A percentile compares a stretch with the other conserved stretches of the same genome.
Evolutionary conservation across 2,888 invertebrate species (phyloP).

Genomic region (Drosophila subquinaria): DNA sequence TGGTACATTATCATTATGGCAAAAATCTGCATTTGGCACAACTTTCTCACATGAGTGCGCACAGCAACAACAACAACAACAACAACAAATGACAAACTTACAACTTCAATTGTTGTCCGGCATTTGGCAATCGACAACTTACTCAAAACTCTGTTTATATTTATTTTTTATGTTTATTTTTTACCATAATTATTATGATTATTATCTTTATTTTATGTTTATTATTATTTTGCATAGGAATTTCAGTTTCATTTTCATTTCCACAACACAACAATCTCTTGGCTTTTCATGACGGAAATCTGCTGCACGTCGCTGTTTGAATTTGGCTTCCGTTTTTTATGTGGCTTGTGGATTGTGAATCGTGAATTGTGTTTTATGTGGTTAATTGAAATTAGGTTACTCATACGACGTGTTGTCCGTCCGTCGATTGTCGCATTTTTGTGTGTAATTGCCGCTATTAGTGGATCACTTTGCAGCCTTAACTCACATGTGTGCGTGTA

Average conservation of each 20-base stretch:
- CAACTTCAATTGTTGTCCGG: conserved; percentile 49
- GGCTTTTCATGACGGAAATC: conserved; percentile 33
- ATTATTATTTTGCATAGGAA: conserved; percentile 24
- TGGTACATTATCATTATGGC: conserved; percentile 57
- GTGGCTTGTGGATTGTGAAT: background rate
- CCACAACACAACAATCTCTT: conserved; percentile 6
- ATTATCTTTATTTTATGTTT: conserved; percentile 8
- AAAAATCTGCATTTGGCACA: conserved; percentile 76
- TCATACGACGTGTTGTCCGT: conserved; percentile 44
- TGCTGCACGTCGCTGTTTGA: conserved; percentile 42
- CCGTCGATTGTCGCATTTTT: conserved; percentile 35
- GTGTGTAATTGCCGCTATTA: conserved; percentile 45
- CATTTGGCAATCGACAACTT: conserved; percentile 57
- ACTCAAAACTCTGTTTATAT: conserved; percentile 44
- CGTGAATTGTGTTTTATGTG: background rate
- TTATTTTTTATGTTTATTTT: conserved; percentile 51
- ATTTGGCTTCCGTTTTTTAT: conserved; percentile 9
- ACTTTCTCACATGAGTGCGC: conserved; percentile 74
- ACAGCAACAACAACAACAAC: conserved; percentile 23
- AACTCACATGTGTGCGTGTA: conserved; percentile 1
- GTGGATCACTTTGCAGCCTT: conserved; percentile 23
- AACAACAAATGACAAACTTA: conserved; percentile 49
- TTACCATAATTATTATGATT: conserved; percentile 54
- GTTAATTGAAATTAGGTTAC: conserved; percentile 50
- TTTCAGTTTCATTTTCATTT: conserved; percentile 32